Base-by-base conservation (phyloP, 2,113 vertebrate species). In the Emydocephalus ijimae region DNA sequence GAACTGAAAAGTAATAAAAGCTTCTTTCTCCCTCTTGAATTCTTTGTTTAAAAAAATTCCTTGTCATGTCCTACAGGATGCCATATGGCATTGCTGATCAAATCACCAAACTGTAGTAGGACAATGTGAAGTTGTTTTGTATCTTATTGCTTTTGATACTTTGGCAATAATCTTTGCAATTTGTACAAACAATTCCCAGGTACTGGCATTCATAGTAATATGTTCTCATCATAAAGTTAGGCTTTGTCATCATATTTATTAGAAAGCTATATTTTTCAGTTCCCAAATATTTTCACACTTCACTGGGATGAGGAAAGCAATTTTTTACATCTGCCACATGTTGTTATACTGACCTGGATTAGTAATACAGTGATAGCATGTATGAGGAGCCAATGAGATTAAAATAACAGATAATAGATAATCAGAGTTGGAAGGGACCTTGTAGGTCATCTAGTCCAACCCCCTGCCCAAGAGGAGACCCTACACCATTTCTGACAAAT, bases 191-290 rank as follows among this genome's bases (percentile, higher is more conserved):
- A 97, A 96, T 97, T 95, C 96, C 94, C 95, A 96, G 95, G 96
- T 96, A 94, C 61, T 98, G 97, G 97, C 97, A 97, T 98, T 97
- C 97, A 95, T 96, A 97, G 95, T 95, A 96, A 96, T 86, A 92
- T 95, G 93, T 97, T 97, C 96, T 96, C 94, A 98, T 97, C 97
- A 96, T 89, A 4, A 96, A 95, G 95, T 95, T 94, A 96, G 95
- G 94, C 91, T 94, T 95, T 95, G 96, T 95, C 97, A 95, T 97
- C 96, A 96, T 94, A 96, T 96, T 96, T 94, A 89, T 85, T 50
- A 88, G 89, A 96, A 97, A 94, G 95, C 92, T 96, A 26, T 94
- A 95, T 95, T 96, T 96, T 91, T 94, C 91, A 94, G 90, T 94
- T 97, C 87, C 93, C 88, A 96, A 89, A 26, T 94, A 52, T 91